Evolutionary conservation across 2,888 invertebrate genomes (phyloP), one percentile per base, ranked within the genome.

Genomic region (Pheosia tremula): DNA sequence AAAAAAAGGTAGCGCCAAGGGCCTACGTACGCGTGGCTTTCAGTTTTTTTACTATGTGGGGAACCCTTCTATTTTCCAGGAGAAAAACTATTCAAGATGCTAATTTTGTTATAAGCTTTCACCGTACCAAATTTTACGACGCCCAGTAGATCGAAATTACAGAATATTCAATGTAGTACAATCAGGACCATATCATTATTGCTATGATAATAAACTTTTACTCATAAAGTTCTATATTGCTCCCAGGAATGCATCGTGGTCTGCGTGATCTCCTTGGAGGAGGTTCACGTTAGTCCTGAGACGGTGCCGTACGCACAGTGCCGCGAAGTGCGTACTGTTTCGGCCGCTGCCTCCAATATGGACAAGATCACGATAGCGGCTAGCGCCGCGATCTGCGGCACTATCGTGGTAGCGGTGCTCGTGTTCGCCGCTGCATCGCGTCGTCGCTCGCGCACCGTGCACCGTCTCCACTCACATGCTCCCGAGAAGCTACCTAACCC

Each of bases 291-390:
- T n/a, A 97, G 97, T 61, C 97, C 98, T 49, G 97, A 97, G 78
- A 96, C 96, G 71, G 97, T 98, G 67, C 98, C 97, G 57, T 97
- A 96, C 90, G 95, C 95, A 66, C 98, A 97, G 89, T 98, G 98
- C 82, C 95, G 97, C 60, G 98, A 98, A 91, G 97, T 98, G 62
- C 96, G 98, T 68, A 98, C 98, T 3, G 97, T 97, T 57, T 95
- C 96, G 57, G 96, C 97, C 24, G 96, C 97, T 56, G 96, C 97
- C 59, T 97, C 97, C 61, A 97, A 98, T 90, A 98, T 98, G 97
- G 98, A 98, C 92, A 98, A 98, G 89, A 98, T 98, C 81, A 98
- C 98, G 59, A 98, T 98, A 80, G 98, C 97, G 38, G 98, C 98
- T 4, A 97, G 98, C 82, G 98, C 98, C 36, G 98, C 98, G 62